Evolutionary conservation across 2,113 vertebrate genomes (phyloP).

Genomic region (Athene noctua): DNA sequence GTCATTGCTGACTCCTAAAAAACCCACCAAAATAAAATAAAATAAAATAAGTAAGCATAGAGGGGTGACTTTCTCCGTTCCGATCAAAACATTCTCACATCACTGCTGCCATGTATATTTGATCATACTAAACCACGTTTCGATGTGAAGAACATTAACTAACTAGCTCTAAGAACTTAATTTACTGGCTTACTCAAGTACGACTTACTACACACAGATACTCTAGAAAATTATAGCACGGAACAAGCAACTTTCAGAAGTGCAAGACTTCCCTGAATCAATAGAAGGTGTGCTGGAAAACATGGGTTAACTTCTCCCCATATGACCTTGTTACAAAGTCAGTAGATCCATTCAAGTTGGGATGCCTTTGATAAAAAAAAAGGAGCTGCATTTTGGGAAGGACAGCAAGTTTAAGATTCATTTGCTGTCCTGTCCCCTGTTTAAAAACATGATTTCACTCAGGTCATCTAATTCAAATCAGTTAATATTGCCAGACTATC

Average conservation of each 20-base stretch:
- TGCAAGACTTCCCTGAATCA: neutral
- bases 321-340: neutral
- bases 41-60: neutral
- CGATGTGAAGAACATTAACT: neutral
- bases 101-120: neutral
- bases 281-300: neutral
- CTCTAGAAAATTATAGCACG: neutral
- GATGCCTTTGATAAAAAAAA: neutral
- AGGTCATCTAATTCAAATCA: neutral
- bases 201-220: neutral
- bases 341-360: neutral
- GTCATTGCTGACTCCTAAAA: neutral
- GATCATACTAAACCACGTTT: neutral
- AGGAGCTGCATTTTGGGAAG: neutral
- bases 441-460: neutral
- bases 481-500: neutral
- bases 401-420: neutral
- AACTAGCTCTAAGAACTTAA: neutral
- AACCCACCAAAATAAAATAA: neutral
- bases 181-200: neutral
- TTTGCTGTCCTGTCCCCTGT: neutral
- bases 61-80: neutral
- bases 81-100: neutral
- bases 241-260: neutral
- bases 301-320: neutral